Conservation (phyloP, 2,797 vertebrate species). For the Enteromius unitaeniatus region DNA sequence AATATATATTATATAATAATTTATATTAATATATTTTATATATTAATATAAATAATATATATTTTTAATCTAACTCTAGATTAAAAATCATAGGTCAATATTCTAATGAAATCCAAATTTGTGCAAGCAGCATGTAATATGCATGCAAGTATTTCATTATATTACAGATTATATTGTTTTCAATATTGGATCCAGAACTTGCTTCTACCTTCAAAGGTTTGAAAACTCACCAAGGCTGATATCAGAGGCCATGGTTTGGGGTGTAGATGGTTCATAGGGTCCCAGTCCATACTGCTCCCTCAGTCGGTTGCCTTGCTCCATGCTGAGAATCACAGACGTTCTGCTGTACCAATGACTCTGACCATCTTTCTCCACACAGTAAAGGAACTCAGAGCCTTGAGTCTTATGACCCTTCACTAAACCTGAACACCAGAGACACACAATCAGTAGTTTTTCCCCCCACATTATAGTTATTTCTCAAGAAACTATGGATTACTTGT, state of each 20-base stretch:
- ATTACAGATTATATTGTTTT: not conserved
- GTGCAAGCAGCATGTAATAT: not conserved
- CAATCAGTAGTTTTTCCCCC: not conserved
- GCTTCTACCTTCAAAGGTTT: not conserved
- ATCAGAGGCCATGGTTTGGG: conserved; percentile 91
- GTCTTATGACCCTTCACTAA: conserved; percentile 88
- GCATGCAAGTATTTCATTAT: not conserved
- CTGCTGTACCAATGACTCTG: conserved; percentile 92
- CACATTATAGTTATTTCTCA: not conserved
- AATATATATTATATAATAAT: no score
- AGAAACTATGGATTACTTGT: not conserved
- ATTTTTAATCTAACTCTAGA: no score
- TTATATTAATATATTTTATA: no score
- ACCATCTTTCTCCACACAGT: conserved; percentile 91
- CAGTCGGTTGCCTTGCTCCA: conserved; percentile 93
- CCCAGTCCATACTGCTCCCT: conserved; percentile 93
- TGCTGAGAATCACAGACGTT: conserved; percentile 89
- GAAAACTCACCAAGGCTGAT: conserved; percentile 90
- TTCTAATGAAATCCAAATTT: not conserved
- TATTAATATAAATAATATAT: no score
- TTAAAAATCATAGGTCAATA: no score
- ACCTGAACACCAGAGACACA: conserved; percentile 73
- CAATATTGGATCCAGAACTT: not conserved
- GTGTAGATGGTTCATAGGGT: conserved; percentile 87
- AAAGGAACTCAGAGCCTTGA: conserved; percentile 89